phyloP scores from a whole-genome alignment of 2,113 vertebrate species.

The Montifringilla adamsi region DNA sequence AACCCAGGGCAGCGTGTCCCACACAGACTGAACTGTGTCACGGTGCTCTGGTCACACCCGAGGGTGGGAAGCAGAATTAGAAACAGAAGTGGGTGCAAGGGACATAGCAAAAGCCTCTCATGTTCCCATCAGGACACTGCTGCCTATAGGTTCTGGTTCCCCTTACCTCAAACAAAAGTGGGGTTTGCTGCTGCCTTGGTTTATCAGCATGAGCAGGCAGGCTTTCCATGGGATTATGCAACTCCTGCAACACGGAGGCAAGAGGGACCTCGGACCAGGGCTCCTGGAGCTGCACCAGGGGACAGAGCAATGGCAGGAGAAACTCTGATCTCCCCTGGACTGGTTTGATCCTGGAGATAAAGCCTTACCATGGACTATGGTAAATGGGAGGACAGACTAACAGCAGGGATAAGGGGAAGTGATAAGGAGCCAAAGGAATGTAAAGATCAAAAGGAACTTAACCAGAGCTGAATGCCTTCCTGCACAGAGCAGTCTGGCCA shows the following conservation, averaged over 20 bases:
- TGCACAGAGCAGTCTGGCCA: background rate
- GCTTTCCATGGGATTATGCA: background rate
- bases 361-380: background rate
- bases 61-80: background rate
- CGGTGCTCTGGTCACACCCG: fast-evolving
- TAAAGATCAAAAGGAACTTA: background rate
- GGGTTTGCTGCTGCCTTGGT: background rate
- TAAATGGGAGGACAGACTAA: background rate
- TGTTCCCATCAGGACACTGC: background rate
- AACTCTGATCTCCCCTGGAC: background rate
- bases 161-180: background rate
- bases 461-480: background rate
- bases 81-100: background rate
- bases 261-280: background rate
- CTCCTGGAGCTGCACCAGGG: background rate
- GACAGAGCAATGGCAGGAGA: background rate
- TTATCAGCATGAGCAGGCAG: background rate
- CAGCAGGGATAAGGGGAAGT: background rate
- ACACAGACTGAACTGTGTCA: background rate
- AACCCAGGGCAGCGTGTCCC: fast-evolving
- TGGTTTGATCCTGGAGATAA: background rate
- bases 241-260: background rate
- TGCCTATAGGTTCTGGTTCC: background rate
- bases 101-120: background rate
- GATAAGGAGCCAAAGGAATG: conserved; percentile 20